phyloP scores from a whole-genome alignment of 2,113 vertebrate species.

The Hylia prasina region DNA sequence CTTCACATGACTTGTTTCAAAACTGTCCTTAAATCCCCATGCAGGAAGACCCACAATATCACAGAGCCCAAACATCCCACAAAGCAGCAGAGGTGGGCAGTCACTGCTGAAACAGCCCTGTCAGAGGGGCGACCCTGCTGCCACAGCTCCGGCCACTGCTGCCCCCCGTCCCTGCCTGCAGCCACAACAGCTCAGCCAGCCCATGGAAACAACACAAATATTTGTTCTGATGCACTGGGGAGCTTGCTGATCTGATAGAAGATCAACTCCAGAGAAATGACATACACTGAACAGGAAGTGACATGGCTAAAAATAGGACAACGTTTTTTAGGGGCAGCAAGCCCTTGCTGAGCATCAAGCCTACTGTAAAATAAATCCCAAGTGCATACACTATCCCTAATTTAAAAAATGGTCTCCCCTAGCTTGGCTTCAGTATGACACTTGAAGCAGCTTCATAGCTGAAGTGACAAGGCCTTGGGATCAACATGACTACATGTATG shows the following conservation, averaged over 20 bases:
- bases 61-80: rapidly evolving
- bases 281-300: not conserved
- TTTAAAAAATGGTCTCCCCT: not conserved
- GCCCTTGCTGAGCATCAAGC: not conserved
- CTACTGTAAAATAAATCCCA: not conserved
- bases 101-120: not conserved
- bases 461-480: not conserved
- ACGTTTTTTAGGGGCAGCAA: not conserved
- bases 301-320: not conserved
- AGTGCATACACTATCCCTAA: rapidly evolving
- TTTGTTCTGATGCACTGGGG: not conserved
- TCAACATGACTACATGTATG: not conserved
- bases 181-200: not conserved
- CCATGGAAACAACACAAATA: not conserved
- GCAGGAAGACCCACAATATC: not conserved
- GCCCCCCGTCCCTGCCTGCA: not conserved
- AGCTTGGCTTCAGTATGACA: not conserved
- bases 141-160: not conserved
- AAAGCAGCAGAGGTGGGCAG: not conserved
- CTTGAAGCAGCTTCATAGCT: not conserved
- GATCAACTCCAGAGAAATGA: not conserved
- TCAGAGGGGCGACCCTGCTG: not conserved
- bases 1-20: not conserved
- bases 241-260: not conserved
- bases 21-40: not conserved